Percentiles rank a stretch among this genome's conserved stretches.
phyloP scores from a whole-genome alignment of 2,113 vertebrate genomes.

The Clarias macrocephalus region DNA sequence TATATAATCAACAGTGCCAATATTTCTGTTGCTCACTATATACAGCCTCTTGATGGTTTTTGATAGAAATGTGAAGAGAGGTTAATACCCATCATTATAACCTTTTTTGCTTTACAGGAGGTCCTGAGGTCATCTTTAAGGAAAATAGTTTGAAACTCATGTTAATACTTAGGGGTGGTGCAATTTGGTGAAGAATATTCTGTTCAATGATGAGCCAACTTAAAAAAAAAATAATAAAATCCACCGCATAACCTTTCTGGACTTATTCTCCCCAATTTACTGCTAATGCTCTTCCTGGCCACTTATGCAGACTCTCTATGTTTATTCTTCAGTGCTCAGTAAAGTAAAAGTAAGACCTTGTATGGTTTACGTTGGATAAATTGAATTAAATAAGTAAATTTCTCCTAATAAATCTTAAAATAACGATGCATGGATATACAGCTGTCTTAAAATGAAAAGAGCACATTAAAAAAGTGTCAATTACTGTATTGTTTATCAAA shows the following conservation, averaged over 20 bases:
- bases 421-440: background rate
- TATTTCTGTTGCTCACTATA: background rate
- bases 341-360: background rate
- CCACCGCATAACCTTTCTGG: background rate
- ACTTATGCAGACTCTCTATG: background rate
- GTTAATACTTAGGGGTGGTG: background rate
- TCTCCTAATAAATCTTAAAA: background rate
- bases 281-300: background rate
- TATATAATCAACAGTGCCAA: background rate
- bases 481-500: background rate
- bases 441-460: background rate
- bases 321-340: background rate
- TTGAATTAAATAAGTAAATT: background rate
- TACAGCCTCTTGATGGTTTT: background rate
- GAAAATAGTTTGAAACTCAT: background rate
- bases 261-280: background rate
- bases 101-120: background rate
- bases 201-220: background rate
- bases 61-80: background rate
- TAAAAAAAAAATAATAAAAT: too few relatives aligned
- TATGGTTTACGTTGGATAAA: background rate
- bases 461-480: background rate
- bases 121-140: too few relatives aligned
- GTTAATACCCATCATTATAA: background rate
- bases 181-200: background rate